These are phyloP conservation scores for Hermetia illucens DNA, from an alignment of 1,140 invertebrate species.

Conservation along the genomic window DNA sequence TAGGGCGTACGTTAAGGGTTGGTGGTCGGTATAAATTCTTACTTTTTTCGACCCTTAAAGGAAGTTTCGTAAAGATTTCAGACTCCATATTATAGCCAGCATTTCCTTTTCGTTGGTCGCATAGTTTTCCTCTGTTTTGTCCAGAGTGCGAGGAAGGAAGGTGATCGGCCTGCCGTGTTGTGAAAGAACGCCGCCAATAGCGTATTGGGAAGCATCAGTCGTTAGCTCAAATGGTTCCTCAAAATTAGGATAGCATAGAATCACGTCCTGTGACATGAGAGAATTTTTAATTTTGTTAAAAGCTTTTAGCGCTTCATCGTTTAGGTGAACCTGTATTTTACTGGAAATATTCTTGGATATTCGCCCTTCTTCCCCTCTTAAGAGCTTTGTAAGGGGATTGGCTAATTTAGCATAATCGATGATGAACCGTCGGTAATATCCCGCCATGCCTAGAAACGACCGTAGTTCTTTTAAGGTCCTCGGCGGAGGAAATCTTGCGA, in stretches of 20 bases:
- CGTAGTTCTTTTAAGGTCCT: conserved; percentile 12
- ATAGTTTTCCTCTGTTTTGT: conserved; percentile 14
- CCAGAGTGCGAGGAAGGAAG: conserved; percentile 19
- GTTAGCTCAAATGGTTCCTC: conserved; percentile 19
- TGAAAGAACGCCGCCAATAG: conserved; percentile 13
- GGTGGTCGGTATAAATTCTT: conserved; percentile 20
- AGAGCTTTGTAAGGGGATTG: conserved; percentile 9
- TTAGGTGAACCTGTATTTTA: conserved; percentile 15
- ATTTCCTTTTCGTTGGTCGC: conserved; percentile 20
- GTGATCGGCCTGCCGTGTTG: conserved; percentile 21
- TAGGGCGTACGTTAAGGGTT: conserved; percentile 27
- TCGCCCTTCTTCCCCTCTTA: conserved; percentile 7
- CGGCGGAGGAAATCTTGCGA: conserved; percentile 15
- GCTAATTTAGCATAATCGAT: conserved; percentile 13
- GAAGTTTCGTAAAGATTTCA: conserved; percentile 22
- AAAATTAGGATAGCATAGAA: conserved; percentile 24
- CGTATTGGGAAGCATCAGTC: conserved; percentile 17
- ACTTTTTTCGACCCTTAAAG: conserved; percentile 16
- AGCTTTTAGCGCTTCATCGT: conserved; percentile 10
- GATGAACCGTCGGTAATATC: conserved; percentile 18
- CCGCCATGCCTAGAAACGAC: conserved; percentile 16
- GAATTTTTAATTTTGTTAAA: conserved; percentile 15
- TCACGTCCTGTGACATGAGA: conserved; percentile 16
- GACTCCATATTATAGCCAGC: conserved; percentile 30
- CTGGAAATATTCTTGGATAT: conserved; percentile 9